phyloP scores from a whole-genome alignment of 2,113 vertebrate genomes.

The Leucosticte australis region DNA sequence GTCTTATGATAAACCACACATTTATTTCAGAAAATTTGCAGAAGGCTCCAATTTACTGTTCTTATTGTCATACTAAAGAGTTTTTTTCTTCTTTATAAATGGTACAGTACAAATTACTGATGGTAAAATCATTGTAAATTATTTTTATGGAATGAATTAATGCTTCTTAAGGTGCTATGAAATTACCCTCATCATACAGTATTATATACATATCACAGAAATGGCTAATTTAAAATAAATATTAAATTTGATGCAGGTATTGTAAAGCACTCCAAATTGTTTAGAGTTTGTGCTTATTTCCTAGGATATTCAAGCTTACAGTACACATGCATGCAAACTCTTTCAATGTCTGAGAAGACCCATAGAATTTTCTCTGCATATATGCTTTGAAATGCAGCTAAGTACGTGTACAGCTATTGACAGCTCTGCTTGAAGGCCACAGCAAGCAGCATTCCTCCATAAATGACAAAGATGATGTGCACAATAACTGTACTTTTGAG shows the following conservation, averaged over 20 bases:
- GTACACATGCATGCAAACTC: background rate
- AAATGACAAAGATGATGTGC: background rate
- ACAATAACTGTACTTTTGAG: background rate
- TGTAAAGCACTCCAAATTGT: background rate
- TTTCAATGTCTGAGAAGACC: background rate
- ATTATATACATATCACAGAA: conserved; percentile 18
- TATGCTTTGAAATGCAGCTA: background rate
- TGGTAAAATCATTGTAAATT: conserved; percentile 31
- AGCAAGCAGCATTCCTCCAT: background rate
- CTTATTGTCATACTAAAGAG: background rate
- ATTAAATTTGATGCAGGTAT: background rate
- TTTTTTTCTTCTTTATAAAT: background rate
- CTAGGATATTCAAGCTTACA: background rate
- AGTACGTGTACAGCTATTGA: background rate
- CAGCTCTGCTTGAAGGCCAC: background rate
- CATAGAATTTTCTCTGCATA: background rate
- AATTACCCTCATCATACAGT: conserved; percentile 42
- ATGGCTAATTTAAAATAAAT: conserved; percentile 41
- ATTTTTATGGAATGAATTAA: conserved; percentile 8
- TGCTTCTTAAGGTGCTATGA: background rate
- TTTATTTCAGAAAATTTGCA: conserved; percentile 41
- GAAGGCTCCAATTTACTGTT: conserved; percentile 18
- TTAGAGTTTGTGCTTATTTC: background rate
- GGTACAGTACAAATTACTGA: conserved; percentile 1
- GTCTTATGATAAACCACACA: background rate